Conservation (phyloP, 2,797 vertebrate species). For the Cuculus canorus region DNA sequence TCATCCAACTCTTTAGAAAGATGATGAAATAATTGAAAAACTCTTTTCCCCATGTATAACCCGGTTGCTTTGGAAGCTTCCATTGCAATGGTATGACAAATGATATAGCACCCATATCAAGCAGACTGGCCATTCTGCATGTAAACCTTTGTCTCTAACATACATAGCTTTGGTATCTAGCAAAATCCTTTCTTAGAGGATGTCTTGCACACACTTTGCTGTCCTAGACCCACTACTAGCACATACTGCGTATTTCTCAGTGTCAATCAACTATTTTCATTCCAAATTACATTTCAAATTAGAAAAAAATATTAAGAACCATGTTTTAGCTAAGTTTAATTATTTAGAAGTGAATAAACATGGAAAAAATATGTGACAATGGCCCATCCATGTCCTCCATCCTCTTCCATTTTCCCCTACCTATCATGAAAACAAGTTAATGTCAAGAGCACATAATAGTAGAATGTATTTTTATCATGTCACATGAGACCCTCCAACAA, state of each 20-base stretch:
- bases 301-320: neutral
- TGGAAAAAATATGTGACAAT: neutral
- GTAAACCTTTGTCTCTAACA: rapidly evolving
- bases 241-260: neutral
- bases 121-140: rapidly evolving
- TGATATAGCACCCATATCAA: neutral
- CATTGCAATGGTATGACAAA: neutral
- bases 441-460: neutral
- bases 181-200: neutral
- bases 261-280: neutral
- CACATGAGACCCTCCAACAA: neutral
- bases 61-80: neutral
- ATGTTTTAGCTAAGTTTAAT: rapidly evolving
- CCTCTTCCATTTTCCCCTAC: neutral
- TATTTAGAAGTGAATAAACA: neutral
- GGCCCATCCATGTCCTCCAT: rapidly evolving
- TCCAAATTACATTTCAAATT: neutral
- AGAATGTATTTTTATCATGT: neutral
- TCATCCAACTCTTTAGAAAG: neutral
- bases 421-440: neutral
- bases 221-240: neutral
- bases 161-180: neutral
- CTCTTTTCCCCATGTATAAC: neutral
- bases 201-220: neutral
- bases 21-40: neutral